A percentile compares a stretch with the other conserved stretches of the same genome.
phyloP scores from a whole-genome alignment of 1,140 invertebrate species.

The Scylla paramamosain region DNA sequence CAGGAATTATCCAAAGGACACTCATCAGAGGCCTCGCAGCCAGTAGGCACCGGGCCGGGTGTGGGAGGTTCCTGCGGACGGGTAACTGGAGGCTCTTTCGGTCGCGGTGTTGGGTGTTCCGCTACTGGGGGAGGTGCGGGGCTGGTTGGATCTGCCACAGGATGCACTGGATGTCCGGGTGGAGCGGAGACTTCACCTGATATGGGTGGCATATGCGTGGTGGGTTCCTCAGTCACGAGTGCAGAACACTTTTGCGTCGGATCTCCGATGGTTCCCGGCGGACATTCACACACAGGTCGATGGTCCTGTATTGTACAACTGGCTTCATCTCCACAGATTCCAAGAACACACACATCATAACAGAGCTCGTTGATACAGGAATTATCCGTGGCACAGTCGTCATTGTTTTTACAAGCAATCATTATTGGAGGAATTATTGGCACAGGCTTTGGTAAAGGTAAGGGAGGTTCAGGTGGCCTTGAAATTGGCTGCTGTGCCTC shows the following conservation, averaged over 20 bases:
- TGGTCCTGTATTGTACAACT: conserved; percentile 74
- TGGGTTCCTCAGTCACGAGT: conserved; percentile 48
- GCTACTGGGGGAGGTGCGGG: conserved; percentile 14
- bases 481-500: not conserved
- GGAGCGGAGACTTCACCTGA: not conserved
- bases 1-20: conserved; percentile 81
- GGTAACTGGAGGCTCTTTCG: conserved; percentile 84
- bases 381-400: conserved; percentile 88
- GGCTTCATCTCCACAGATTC: conserved; percentile 77
- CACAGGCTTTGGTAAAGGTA: conserved; percentile 7
- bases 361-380: conserved; percentile 90
- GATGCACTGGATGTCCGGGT: not conserved
- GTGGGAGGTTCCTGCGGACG: conserved; percentile 88
- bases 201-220: not conserved
- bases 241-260: conserved; percentile 67
- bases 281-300: conserved; percentile 76
- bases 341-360: conserved; percentile 82
- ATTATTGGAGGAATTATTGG: conserved; percentile 41
- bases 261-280: conserved; percentile 77
- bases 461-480: conserved; percentile 38
- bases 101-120: conserved; percentile 75
- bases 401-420: conserved; percentile 81
- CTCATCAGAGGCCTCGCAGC: conserved; percentile 86
- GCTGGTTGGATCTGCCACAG: not conserved
- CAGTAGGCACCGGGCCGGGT: conserved; percentile 81